Evolutionary conservation across 2,888 invertebrate species (phyloP).

Genomic region (Anoplius nigerrimus): DNA sequence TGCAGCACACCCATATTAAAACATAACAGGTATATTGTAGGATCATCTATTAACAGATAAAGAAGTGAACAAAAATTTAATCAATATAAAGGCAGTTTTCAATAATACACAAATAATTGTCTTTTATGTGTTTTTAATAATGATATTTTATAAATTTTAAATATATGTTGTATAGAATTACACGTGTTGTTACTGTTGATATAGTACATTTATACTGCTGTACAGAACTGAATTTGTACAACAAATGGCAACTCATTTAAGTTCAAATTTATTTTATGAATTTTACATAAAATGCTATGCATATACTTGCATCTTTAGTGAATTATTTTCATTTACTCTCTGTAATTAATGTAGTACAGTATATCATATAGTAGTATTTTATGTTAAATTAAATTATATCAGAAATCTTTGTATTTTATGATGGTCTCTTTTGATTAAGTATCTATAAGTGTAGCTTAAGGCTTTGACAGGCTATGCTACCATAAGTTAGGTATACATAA

Average conservation of each 20-base stretch:
- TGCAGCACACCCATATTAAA: slow-evolving; percentile 43
- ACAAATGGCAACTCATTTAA: not conserved
- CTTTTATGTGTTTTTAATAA: slow-evolving; percentile 30
- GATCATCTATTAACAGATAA: slow-evolving; percentile 13
- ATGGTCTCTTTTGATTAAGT: slow-evolving; percentile 44
- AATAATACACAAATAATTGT: slow-evolving; percentile 32
- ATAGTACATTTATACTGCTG: slow-evolving; percentile 17
- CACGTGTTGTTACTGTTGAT: slow-evolving; percentile 35
- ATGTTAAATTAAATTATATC: slow-evolving; percentile 11
- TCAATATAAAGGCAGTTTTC: slow-evolving; percentile 21
- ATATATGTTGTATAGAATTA: too few relatives aligned
- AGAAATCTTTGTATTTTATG: slow-evolving; percentile 19
- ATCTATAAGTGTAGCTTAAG: slow-evolving; percentile 62
- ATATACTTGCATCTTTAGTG: slow-evolving; percentile 25
- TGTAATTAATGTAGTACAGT: slow-evolving; percentile 42
- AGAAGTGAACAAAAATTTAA: slow-evolving; percentile 12
- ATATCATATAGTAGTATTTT: slow-evolving; percentile 36
- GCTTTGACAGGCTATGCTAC: slow-evolving; percentile 58
- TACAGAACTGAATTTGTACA: not conserved
- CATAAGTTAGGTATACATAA: slow-evolving; percentile 67
- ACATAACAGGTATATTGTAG: not conserved
- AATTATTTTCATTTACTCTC: slow-evolving; percentile 44
- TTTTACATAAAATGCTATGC: slow-evolving; percentile 1
- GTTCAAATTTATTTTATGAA: slow-evolving; percentile 36
- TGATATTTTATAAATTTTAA: too few relatives aligned